A percentile compares a stretch with the other conserved stretches of the same genome.
Evolutionary conservation across 1,140 invertebrate genomes (phyloP).

Genomic region (Battus philenor): DNA sequence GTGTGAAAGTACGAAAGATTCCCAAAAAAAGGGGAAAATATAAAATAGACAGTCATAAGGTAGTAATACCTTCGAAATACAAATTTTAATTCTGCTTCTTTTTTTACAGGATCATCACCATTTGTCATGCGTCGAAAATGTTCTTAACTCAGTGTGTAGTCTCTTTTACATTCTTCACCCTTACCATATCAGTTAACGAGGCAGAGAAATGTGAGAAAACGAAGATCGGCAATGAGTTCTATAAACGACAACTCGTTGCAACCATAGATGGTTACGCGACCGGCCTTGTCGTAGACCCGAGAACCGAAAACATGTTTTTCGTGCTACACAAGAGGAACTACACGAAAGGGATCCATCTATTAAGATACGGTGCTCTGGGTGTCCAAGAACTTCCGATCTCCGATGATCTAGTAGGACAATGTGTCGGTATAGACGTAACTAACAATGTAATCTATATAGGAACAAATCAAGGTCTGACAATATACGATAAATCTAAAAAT

Average conservation of each 20-base stretch:
- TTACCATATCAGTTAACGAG: conserved; percentile 5
- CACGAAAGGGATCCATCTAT: conserved; percentile 56
- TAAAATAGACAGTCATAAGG: background rate
- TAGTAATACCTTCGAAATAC: no score
- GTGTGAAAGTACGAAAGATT: no score
- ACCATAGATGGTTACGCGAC: conserved; percentile 61
- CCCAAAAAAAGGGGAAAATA: background rate
- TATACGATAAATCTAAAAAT: conserved; percentile 47
- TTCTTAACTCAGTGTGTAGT: conserved; percentile 14
- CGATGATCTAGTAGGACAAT: conserved; percentile 56
- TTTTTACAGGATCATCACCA: conserved; percentile 2
- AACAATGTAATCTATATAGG: conserved; percentile 57
- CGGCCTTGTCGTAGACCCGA: conserved; percentile 50
- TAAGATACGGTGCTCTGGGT: conserved; percentile 58
- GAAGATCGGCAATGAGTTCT: conserved; percentile 56
- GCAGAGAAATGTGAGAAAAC: conserved; percentile 54
- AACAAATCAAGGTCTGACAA: conserved; percentile 58
- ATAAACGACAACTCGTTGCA: conserved; percentile 56
- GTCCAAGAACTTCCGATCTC: conserved; percentile 51
- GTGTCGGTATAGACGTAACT: conserved; percentile 42
- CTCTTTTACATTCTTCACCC: conserved; percentile 19
- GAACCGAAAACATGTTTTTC: conserved; percentile 61
- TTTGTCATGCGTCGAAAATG: conserved; percentile 41
- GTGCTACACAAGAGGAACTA: conserved; percentile 63
- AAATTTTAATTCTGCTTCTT: no score